Evolutionary conservation across 1,140 invertebrate species (phyloP).

Genomic region (Magallana gigas): DNA sequence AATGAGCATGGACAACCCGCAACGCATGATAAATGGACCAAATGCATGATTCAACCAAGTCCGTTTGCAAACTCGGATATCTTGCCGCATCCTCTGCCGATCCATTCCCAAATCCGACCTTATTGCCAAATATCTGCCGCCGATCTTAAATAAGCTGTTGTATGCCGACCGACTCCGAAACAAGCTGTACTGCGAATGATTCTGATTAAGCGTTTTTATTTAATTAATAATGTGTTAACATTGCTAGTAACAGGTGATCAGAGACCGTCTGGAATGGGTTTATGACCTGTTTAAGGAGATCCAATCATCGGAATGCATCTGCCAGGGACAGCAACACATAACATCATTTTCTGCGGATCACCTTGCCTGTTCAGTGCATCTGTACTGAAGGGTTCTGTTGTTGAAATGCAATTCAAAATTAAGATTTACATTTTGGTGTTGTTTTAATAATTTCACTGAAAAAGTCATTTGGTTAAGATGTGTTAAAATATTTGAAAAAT

Average conservation of each 20-base stretch:
- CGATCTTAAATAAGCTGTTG: not conserved
- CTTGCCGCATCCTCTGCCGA: slow-evolving; percentile 22
- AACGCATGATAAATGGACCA: slow-evolving; percentile 22
- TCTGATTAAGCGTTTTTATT: slow-evolving; percentile 10
- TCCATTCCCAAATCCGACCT: slow-evolving; percentile 18
- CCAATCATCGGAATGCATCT: slow-evolving; percentile 5
- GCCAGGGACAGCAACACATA: not conserved
- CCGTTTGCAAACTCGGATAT: not conserved
- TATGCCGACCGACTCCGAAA: slow-evolving; percentile 7
- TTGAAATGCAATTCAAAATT: not conserved
- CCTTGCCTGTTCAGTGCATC: slow-evolving; percentile 30
- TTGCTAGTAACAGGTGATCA: slow-evolving; percentile 35
- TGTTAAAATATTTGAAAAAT: not conserved
- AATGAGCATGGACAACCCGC: slow-evolving; percentile 6
- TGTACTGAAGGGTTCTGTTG: slow-evolving; percentile 35
- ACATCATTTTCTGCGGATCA: slow-evolving; percentile 8
- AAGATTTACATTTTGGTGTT: not conserved
- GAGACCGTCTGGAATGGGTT: not conserved
- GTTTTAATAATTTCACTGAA: not conserved
- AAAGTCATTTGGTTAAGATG: slow-evolving; percentile 18
- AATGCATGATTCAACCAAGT: slow-evolving; percentile 23
- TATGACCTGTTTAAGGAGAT: not conserved
- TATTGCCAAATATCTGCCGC: not conserved
- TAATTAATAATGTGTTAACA: slow-evolving; percentile 21
- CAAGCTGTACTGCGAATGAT: slow-evolving; percentile 1